Evolutionary conservation across 1,140 invertebrate species (phyloP).

Genomic region (Rhizoglyphus robini): DNA sequence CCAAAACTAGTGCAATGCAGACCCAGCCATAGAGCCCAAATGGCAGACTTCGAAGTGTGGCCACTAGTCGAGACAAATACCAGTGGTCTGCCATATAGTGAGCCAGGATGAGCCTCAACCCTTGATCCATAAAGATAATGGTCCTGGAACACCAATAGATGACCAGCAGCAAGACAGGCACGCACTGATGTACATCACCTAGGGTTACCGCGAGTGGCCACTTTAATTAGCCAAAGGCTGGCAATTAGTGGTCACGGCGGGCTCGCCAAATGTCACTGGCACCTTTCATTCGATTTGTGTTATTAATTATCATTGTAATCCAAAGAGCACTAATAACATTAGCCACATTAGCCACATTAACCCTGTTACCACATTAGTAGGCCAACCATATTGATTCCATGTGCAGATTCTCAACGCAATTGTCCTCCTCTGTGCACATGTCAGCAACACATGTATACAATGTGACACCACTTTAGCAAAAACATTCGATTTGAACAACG

Average conservation of each 20-base stretch:
- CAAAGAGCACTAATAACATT: neutral
- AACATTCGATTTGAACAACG: too few species aligned
- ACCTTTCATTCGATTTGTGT: neutral
- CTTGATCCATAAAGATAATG: neutral
- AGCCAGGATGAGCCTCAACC: too few species aligned
- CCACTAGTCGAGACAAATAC: too few species aligned
- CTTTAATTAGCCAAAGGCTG: neutral
- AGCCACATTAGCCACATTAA: neutral
- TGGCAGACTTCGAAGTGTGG: too few species aligned
- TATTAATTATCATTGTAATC: neutral
- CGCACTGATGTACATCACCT: too few species aligned
- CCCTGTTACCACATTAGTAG: neutral
- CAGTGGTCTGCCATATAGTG: too few species aligned
- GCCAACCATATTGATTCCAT: neutral
- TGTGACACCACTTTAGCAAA: too few species aligned
- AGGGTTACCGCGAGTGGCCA: neutral
- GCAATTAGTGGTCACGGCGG: neutral
- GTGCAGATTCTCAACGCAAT: neutral
- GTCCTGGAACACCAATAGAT: neutral
- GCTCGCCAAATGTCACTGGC: neutral
- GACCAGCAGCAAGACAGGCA: neutral
- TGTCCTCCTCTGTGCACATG: too few species aligned
- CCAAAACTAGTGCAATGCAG: too few species aligned
- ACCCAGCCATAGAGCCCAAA: too few species aligned
- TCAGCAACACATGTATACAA: too few species aligned